Conservation (phyloP, 2,797 vertebrate species). For the Dipus sagitta region DNA sequence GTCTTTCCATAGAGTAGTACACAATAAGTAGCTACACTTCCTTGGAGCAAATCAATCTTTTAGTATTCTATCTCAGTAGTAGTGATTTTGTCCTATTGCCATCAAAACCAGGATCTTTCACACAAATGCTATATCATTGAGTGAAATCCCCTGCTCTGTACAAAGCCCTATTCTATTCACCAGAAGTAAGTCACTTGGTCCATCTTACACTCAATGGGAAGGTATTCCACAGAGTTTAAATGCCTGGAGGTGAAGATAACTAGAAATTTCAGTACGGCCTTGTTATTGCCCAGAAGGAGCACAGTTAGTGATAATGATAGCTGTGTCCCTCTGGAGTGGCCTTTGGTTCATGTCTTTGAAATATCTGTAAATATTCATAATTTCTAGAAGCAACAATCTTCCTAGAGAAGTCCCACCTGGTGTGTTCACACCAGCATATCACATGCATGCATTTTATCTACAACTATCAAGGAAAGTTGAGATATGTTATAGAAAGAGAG, state of each 20-base stretch:
- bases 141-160: too few species aligned
- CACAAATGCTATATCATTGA: too few species aligned
- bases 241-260: neutral
- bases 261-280: neutral
- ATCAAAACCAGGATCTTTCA: too few species aligned
- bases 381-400: neutral
- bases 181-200: slow-evolving; percentile 11
- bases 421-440: neutral
- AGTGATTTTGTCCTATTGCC: neutral
- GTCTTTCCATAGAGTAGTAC: neutral
- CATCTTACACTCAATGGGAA: neutral
- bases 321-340: neutral
- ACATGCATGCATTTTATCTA: neutral
- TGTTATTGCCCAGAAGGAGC: neutral
- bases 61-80: neutral
- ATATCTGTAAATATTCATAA: neutral
- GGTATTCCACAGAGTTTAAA: neutral
- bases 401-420: slow-evolving; percentile 21
- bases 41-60: neutral
- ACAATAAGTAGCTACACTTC: neutral
- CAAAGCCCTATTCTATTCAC: neutral
- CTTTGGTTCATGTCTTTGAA: neutral
- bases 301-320: neutral
- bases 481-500: neutral
- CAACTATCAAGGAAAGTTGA: neutral